Percentiles rank a stretch among this genome's conserved stretches.
phyloP scores from a whole-genome alignment of 2,888 invertebrate species.

The Philhelius pedissequus region DNA sequence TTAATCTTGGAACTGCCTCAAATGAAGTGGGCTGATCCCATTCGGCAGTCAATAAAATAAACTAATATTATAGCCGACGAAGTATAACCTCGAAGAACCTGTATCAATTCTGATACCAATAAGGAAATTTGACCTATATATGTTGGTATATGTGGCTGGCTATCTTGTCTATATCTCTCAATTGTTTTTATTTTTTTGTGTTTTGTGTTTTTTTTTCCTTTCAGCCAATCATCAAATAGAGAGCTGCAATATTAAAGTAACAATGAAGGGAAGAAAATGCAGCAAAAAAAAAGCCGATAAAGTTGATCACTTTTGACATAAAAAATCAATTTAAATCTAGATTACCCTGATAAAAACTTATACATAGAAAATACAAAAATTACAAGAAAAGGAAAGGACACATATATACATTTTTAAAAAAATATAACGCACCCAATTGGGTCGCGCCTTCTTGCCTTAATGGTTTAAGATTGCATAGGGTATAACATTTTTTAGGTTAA shows the following conservation, averaged over 20 bases:
- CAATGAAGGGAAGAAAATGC: not conserved
- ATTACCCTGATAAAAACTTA: constrained; percentile 43
- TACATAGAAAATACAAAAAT: constrained; percentile 19
- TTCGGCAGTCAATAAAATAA: constrained; percentile 50
- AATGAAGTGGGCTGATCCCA: constrained; percentile 33
- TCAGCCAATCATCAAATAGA: not conserved
- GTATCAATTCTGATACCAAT: constrained; percentile 49
- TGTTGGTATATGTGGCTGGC: not conserved
- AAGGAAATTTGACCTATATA: constrained; percentile 59
- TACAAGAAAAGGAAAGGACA: not conserved
- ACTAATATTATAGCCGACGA: constrained; percentile 41
- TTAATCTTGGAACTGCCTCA: not conserved
- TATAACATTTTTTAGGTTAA: not conserved
- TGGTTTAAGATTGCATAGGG: not conserved
- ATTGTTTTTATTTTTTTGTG: constrained; percentile 21
- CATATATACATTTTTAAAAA: not conserved
- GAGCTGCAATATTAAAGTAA: not conserved
- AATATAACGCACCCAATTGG: not conserved
- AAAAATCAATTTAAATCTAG: constrained; percentile 65
- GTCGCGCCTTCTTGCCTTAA: not conserved
- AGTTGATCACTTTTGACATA: constrained; percentile 44
- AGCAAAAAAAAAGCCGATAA: constrained; percentile 13
- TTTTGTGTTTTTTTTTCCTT: not conserved
- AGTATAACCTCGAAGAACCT: constrained; percentile 41
- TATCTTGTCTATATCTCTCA: constrained; percentile 1